phyloP scores from a whole-genome alignment of 2,113 vertebrate species.

The Anguilla japonica region DNA sequence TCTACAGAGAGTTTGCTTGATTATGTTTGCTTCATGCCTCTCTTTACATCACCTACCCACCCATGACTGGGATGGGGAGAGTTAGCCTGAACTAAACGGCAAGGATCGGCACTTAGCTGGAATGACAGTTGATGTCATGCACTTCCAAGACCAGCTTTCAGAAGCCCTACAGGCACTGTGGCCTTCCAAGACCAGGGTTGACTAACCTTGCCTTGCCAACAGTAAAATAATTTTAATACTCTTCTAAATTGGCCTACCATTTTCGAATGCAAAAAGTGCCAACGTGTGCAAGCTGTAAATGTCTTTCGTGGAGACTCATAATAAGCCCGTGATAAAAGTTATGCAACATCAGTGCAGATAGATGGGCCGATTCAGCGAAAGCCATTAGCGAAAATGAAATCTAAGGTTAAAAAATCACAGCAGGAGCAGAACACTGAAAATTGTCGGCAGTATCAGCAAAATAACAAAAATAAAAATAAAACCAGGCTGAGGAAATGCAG shows the following conservation, averaged over 20 bases:
- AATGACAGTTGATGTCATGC: background rate
- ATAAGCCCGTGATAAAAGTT: conserved; percentile 15
- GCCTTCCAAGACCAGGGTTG: background rate
- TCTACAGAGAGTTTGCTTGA: conserved; percentile 17
- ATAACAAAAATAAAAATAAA: conserved; percentile 2
- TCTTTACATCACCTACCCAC: too few relatives aligned
- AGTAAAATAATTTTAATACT: background rate
- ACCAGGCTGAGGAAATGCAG: background rate
- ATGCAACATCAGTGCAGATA: background rate
- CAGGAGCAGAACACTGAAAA: conserved; percentile 20
- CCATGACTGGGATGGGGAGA: background rate
- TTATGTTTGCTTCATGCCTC: too few relatives aligned
- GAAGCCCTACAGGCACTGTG: background rate
- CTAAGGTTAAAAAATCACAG: conserved; percentile 29
- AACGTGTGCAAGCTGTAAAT: background rate
- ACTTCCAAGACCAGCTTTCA: background rate
- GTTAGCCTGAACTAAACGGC: background rate
- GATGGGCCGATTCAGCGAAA: conserved; percentile 19
- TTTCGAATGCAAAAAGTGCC: background rate
- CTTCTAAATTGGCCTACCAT: background rate
- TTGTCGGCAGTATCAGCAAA: conserved; percentile 20
- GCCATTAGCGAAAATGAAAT: conserved; percentile 22
- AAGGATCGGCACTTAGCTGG: background rate
- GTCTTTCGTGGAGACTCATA: conserved; percentile 8
- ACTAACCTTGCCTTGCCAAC: background rate